These are phyloP conservation scores for Falco biarmicus DNA, from an alignment of 2,797 vertebrate genomes.

Conservation along the genomic window DNA sequence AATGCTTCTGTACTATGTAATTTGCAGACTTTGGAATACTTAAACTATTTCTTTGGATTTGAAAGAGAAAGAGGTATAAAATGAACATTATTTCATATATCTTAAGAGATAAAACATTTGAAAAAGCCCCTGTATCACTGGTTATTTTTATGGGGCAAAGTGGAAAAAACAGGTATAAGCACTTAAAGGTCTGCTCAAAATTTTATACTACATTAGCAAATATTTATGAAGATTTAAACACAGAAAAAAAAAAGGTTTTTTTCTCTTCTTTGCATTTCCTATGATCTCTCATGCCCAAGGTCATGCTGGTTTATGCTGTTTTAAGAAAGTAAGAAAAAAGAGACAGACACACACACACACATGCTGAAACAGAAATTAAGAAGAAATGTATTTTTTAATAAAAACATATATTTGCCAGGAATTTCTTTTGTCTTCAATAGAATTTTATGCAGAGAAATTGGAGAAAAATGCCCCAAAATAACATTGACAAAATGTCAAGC, in stretches of 20 bases:
- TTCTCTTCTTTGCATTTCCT: not conserved
- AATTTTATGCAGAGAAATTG: not conserved
- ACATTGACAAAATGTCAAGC: not conserved
- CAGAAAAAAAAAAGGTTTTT: not conserved
- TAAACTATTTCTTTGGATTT: not conserved
- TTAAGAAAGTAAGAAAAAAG: not conserved
- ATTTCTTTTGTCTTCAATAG: not conserved
- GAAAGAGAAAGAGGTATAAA: not conserved
- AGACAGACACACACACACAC: fast-evolving
- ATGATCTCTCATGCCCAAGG: not conserved
- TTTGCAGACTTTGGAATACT: not conserved
- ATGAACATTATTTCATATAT: not conserved
- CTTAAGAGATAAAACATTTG: not conserved
- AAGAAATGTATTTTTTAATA: not conserved
- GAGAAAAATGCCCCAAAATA: not conserved
- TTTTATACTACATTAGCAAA: not conserved
- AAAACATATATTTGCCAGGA: not conserved
- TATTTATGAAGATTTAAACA: not conserved
- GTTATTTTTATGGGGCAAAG: not conserved
- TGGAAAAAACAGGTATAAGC: not conserved
- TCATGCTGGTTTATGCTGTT: not conserved
- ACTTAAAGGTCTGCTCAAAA: not conserved
- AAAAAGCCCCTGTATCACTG: not conserved
- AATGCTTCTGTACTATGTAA: not conserved
- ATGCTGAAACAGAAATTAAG: not conserved